phyloP scores from a whole-genome alignment of 2,797 vertebrate genomes.

The Artibeus lituratus region DNA sequence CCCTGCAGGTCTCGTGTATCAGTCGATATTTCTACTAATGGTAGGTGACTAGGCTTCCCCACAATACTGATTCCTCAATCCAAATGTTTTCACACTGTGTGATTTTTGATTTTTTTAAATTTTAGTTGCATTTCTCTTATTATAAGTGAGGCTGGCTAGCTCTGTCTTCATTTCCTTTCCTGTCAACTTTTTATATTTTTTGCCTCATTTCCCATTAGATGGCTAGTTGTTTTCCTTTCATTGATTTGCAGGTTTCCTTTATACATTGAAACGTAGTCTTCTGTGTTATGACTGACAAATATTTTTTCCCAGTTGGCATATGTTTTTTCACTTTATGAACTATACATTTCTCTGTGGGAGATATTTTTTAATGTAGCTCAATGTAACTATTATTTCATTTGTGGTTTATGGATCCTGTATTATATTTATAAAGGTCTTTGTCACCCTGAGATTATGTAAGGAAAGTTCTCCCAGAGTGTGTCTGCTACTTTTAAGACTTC shows the following conservation, averaged over 20 bases:
- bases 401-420: background rate
- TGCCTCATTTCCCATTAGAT: background rate
- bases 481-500: background rate
- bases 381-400: background rate
- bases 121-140: background rate
- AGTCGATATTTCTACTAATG: background rate
- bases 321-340: background rate
- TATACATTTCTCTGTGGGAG: background rate
- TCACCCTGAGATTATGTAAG: slow-evolving; percentile 20
- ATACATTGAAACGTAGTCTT: background rate
- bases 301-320: background rate
- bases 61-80: background rate
- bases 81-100: background rate
- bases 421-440: slow-evolving; percentile 26
- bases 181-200: background rate
- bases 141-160: background rate
- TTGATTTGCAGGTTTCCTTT: background rate
- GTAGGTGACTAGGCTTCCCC: background rate
- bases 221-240: slow-evolving; percentile 19
- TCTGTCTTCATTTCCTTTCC: background rate
- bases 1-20: background rate
- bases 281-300: slow-evolving; percentile 21
- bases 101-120: background rate
- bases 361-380: background rate
- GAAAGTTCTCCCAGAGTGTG: slow-evolving; percentile 13